phyloP scores from a whole-genome alignment of 2,888 invertebrate species.

The Matsumyia berberina region DNA sequence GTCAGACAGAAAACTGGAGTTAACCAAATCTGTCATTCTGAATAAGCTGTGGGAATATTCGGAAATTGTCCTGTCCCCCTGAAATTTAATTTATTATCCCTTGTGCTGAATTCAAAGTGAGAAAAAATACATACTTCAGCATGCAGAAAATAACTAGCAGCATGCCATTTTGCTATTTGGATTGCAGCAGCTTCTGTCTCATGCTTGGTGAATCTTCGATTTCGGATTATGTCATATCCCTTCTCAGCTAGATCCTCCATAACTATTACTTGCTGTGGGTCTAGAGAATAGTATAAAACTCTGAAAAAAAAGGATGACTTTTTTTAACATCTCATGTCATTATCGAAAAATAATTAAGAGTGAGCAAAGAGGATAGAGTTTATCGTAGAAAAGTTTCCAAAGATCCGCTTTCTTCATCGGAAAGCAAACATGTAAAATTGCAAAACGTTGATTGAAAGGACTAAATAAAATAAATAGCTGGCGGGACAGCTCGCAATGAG shows the following conservation, averaged over 20 bases:
- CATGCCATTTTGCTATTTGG: constrained; percentile 78
- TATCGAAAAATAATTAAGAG: too few species aligned
- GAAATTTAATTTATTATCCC: too few species aligned
- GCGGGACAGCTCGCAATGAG: too few species aligned
- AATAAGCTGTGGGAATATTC: neutral
- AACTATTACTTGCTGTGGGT: constrained; percentile 68
- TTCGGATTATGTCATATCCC: constrained; percentile 28
- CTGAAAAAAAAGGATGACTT: neutral
- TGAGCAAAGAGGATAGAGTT: too few species aligned
- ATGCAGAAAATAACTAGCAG: constrained; percentile 70
- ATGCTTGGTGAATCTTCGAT: constrained; percentile 55
- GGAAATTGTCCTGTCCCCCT: neutral
- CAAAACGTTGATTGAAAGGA: too few species aligned
- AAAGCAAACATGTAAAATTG: too few species aligned
- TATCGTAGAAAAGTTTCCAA: too few species aligned
- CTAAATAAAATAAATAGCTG: too few species aligned
- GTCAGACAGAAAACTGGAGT: neutral
- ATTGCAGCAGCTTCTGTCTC: constrained; percentile 20
- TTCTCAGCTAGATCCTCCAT: constrained; percentile 25
- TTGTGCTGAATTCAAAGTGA: too few species aligned
- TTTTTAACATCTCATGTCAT: too few species aligned
- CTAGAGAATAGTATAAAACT: constrained; percentile 5
- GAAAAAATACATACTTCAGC: too few species aligned
- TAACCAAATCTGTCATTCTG: neutral
- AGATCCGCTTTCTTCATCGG: too few species aligned